Evolutionary conservation across 2,797 vertebrate genomes (phyloP), one percentile per base, ranked within the genome.

Genomic region (Schizothorax lantsangensis): DNA sequence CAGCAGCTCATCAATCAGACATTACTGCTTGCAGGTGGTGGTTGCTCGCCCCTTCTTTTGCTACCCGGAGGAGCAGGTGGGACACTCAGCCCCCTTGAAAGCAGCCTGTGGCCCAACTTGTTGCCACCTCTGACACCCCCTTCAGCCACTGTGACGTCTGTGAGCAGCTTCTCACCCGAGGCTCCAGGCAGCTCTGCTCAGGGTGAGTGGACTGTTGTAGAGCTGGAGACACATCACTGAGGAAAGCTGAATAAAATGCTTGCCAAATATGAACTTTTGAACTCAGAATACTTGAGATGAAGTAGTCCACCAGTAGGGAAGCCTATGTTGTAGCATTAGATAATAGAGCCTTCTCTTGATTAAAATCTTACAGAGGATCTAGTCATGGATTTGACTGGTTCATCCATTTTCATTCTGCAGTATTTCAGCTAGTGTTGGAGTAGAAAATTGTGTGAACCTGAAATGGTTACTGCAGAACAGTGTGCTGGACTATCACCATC

Each of bases 131-230:
- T 97, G 90, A 96, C 96, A 26, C 97, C 96, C 40, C 96, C 97
- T 40, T 96, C 97, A 5, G 97, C 97, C 89, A 98, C 97, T 0
- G 96, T 98, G 93, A 98, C 97, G 9, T 97, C 97, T 0, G 97
- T 98, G 33, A 98, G 97, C 77, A 98, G 97, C 89, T 98, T 97
- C 93, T 97, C 97, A 66, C 97, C 97, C 0, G 97, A 98, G 88
- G 94, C 96, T 12, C 93, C 95, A 1, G 96, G 95, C 23, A 95
- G 94, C 81, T 95, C 97, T 23, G 94, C 97, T 0, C 97, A 98
- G 91, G 97, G 97, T 1, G 97, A 98, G 91, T 98, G 97, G 97
- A 98, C 97, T 0, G 97, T 98, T 81, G 97, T 98, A 68, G 97
- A 98, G 91, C 94, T 98, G 91, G 97, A 98, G 91, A 98, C 97